Conservation (phyloP, 2,888 invertebrate species). For the Chalcosyrphus nemorum region DNA sequence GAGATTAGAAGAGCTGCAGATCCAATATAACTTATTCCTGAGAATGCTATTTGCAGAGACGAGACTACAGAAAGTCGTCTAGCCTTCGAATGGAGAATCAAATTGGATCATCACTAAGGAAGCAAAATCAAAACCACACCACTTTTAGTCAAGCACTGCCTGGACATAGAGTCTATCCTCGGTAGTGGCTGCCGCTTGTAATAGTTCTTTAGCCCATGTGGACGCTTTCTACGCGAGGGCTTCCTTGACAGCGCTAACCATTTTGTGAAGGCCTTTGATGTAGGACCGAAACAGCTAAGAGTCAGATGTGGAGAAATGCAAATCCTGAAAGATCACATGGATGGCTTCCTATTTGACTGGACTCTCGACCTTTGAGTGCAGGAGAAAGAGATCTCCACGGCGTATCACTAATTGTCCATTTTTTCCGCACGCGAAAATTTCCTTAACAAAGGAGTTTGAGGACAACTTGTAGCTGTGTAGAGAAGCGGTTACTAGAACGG, state of each 20-base stretch:
- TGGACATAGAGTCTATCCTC: constrained; percentile 98
- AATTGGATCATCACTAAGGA: no score
- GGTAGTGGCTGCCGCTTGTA: constrained; percentile 94
- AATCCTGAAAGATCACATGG: constrained; percentile 91
- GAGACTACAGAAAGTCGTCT: no score
- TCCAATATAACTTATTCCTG: no score
- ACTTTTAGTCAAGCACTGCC: no score
- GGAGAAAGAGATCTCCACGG: constrained; percentile 84
- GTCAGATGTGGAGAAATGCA: constrained; percentile 87
- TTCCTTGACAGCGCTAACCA: constrained; percentile 94
- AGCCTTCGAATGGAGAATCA: no score
- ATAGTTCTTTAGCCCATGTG: constrained; percentile 96
- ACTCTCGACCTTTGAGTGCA: constrained; percentile 76
- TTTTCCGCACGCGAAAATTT: constrained; percentile 93
- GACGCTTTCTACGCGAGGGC: constrained; percentile 86
- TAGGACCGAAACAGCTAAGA: constrained; percentile 91
- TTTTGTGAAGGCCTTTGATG: constrained; percentile 93
- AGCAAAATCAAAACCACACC: no score
- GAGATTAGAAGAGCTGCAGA: no score
- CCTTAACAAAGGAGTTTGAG: constrained; percentile 88
- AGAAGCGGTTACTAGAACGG: constrained; percentile 89
- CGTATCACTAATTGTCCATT: constrained; percentile 92
- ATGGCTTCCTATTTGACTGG: constrained; percentile 87
- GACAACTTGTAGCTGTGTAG: constrained; percentile 93
- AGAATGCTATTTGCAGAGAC: no score